phyloP scores from a whole-genome alignment of 1,140 invertebrate genomes.

The Drosophila punjabiensis region DNA sequence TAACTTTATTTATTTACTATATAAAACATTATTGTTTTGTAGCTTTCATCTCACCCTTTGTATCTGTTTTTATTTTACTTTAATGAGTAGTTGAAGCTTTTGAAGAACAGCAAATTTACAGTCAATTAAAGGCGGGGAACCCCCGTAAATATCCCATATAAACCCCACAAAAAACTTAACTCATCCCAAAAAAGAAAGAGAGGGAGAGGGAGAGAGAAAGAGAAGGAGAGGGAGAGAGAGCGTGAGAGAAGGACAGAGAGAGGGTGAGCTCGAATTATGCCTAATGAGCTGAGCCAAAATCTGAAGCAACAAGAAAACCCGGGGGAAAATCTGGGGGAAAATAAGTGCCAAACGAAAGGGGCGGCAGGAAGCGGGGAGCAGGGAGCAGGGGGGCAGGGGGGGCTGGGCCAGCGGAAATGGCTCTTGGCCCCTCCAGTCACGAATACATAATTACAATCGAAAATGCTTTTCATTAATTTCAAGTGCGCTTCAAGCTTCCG shows the following conservation, averaged over 20 bases:
- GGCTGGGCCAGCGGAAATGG: constrained; percentile 33
- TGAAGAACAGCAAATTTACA: constrained; percentile 77
- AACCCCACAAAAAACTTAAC: constrained; percentile 3
- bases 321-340: constrained; percentile 1
- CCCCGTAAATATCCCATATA: background rate
- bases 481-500: constrained; percentile 62
- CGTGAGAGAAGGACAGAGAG: background rate
- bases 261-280: constrained; percentile 58
- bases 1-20: background rate
- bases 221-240: background rate
- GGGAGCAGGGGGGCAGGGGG: background rate
- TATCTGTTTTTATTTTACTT: constrained; percentile 49
- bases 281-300: constrained; percentile 71
- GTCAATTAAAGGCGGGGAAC: constrained; percentile 72
- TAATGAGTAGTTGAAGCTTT: constrained; percentile 74
- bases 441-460: constrained; percentile 83
- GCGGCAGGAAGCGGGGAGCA: too few species aligned
- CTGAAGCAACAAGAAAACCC: constrained; percentile 28
- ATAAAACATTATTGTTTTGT: background rate
- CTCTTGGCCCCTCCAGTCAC: constrained; percentile 63
- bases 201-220: background rate
- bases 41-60: background rate
- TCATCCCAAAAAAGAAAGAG: constrained; percentile 1
- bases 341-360: background rate
- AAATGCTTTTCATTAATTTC: constrained; percentile 83